Conservation (phyloP, 2,113 vertebrate genomes). For the Lichenostomus cassidix region DNA sequence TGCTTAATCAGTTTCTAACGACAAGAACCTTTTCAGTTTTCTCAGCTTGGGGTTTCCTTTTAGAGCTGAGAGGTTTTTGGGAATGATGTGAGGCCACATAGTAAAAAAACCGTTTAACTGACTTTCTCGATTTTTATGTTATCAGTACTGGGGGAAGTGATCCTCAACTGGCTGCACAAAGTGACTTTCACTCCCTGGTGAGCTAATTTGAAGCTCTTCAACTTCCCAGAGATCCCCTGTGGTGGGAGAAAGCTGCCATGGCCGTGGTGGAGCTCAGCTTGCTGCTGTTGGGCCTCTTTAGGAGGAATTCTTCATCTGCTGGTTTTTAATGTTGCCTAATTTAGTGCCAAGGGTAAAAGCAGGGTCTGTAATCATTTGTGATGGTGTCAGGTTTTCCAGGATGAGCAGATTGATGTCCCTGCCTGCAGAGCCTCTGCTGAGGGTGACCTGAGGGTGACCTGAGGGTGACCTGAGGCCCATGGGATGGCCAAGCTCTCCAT, state of each 20-base stretch:
- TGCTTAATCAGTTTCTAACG: neutral
- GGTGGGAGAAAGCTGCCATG: neutral
- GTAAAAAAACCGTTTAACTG: neutral
- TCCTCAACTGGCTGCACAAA: neutral
- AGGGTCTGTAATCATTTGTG: neutral
- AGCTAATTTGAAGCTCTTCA: neutral
- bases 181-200: neutral
- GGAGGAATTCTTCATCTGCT: neutral
- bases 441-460: neutral
- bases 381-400: neutral
- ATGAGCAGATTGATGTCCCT: neutral
- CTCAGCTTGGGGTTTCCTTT: neutral
- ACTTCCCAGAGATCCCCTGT: neutral
- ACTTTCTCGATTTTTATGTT: neutral
- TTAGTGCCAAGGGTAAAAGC: neutral
- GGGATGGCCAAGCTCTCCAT: rapidly evolving
- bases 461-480: neutral
- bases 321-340: neutral
- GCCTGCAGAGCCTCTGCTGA: neutral
- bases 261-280: neutral
- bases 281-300: neutral
- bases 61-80: neutral
- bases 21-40: neutral
- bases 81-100: neutral
- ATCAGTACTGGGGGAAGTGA: neutral